These are phyloP conservation scores for Microctenopoma stevenorrisi DNA, from an alignment of 2,797 vertebrate species.

Conservation along the genomic window DNA sequence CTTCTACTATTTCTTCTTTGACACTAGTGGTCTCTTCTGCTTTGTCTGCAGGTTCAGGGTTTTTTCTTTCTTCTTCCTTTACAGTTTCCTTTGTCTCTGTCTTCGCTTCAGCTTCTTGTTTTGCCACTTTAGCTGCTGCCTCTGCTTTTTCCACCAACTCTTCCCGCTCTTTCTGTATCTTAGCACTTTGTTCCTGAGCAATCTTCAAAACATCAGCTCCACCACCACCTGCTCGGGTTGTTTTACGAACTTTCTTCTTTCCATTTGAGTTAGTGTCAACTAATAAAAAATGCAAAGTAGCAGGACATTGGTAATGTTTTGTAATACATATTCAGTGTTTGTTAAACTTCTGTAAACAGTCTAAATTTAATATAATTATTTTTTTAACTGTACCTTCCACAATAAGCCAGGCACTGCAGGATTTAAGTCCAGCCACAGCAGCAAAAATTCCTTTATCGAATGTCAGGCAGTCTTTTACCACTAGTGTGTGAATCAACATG, in stretches of 20 bases:
- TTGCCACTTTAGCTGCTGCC: constrained; percentile 29
- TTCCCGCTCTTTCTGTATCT: constrained; percentile 72
- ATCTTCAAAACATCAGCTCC: constrained; percentile 71
- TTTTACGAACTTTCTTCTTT: constrained; percentile 83
- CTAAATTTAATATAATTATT: constrained; percentile 1
- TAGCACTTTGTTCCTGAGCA: constrained; percentile 78
- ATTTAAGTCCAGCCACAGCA: constrained; percentile 78
- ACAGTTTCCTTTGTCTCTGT: background rate
- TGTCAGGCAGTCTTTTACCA: constrained; percentile 80
- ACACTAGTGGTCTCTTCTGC: background rate
- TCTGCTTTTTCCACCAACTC: constrained; percentile 66
- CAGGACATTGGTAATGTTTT: background rate
- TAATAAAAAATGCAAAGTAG: constrained; percentile 39
- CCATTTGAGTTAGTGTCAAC: constrained; percentile 69
- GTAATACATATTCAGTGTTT: background rate
- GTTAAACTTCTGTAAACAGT: background rate
- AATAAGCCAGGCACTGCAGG: constrained; percentile 89
- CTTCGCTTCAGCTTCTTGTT: constrained; percentile 8
- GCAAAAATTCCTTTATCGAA: constrained; percentile 89
- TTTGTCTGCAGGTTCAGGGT: background rate
- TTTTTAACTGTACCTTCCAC: constrained; percentile 83
- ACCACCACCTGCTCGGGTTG: constrained; percentile 80
- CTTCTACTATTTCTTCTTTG: background rate
- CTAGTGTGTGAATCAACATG: constrained; percentile 86
- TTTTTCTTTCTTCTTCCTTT: background rate